phyloP scores from a whole-genome alignment of 2,113 vertebrate species.

The Erpornis zantholeuca region DNA sequence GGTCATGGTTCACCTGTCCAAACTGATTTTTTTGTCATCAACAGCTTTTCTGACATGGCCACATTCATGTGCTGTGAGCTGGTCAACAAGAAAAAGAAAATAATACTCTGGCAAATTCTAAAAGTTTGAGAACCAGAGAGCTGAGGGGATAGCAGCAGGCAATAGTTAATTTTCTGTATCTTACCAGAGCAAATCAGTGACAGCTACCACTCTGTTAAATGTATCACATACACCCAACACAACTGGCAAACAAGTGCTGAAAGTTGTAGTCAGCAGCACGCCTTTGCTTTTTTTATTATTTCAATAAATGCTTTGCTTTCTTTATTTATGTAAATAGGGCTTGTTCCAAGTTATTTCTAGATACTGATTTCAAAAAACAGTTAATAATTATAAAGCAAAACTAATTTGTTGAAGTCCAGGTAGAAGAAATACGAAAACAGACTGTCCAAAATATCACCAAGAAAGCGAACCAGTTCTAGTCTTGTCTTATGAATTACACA shows the following conservation, averaged over 20 bases:
- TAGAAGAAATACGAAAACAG: not conserved
- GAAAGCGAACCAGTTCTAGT: not conserved
- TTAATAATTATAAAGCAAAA: not conserved
- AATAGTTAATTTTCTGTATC: not conserved
- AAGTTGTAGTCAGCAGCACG: accelerated
- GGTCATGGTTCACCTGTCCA: not conserved
- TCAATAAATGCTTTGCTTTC: not conserved
- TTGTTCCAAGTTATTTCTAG: not conserved
- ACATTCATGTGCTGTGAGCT: not conserved
- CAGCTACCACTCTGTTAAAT: not conserved
- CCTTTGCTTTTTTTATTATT: too few relatives aligned
- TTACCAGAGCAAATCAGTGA: not conserved
- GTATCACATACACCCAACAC: accelerated
- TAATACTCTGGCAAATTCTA: not conserved
- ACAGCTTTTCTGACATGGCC: not conserved
- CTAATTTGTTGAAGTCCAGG: not conserved
- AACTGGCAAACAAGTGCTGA: not conserved
- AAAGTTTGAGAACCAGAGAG: not conserved
- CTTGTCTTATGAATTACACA: not conserved
- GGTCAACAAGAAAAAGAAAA: not conserved
- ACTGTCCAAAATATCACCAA: not conserved
- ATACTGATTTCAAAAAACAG: not conserved
- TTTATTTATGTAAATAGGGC: not conserved
- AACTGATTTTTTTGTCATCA: not conserved
- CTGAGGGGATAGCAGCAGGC: accelerated